Base-by-base conservation (phyloP, 37 sponge, comb jelly and placozoan genomes). In the Beroe ovata region DNA sequence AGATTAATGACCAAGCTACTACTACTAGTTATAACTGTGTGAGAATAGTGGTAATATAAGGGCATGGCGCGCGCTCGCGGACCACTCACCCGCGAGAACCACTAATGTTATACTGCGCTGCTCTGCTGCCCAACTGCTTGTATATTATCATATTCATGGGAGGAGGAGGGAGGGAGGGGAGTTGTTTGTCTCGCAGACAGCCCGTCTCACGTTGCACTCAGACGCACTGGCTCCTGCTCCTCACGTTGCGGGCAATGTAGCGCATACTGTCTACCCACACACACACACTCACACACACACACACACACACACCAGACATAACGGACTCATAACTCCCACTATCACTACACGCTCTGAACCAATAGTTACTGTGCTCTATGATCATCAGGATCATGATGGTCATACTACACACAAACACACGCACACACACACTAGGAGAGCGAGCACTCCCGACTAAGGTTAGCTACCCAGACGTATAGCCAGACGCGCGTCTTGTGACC, bases 191-290 rank as follows among this genome's bases (percentile, higher is more conserved):
- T 16, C 54, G 54, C 54, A 47, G 54, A 47, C 63, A 61, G 63
- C 63, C 3, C 26, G 28, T 61, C 69, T 66, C 69, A 66, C 69
- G 69, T 66, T 66, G 69, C 69, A 14, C 33, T 25, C 30, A 30
- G 69, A 14, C 32, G 69, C 25, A 32, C 69, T 4, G 36, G 25
- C 35, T 25, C 18, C 69, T 32, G 11, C 36, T 30, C 69, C 33
- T 30, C 36, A 25, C 22, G 69, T 66, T 66, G 36, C 30, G 8
- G 69, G 69, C 63, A 61, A 16, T 47, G 54, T 47, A 47, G 54
- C 54, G 54, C 54, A 16, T 11, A 16, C 54, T 47, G 54, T 47
- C 54, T 47, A 11, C 54, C 54, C 54, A 47, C 54, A 47, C 11
- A 16, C 54, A 47, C 11, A 11, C n/a, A n/a, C n/a, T n/a, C n/a